Percentiles rank a stretch among this genome's conserved stretches.
phyloP scores from a whole-genome alignment of 2,113 vertebrate species.

The Microcebus griseorufus region DNA sequence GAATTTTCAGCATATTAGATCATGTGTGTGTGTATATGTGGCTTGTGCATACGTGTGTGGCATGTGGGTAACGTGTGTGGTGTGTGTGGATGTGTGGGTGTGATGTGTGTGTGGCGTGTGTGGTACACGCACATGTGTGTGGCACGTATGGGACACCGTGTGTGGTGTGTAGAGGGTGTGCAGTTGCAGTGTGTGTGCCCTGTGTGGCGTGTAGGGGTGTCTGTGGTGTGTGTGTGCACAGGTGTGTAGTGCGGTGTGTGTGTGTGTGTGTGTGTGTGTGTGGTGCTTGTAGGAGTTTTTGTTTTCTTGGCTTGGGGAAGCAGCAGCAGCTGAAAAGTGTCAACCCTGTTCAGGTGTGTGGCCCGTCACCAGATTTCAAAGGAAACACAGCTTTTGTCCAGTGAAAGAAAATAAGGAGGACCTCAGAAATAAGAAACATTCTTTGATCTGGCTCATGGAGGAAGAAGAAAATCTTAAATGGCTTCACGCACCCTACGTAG shows the following conservation, averaged over 20 bases:
- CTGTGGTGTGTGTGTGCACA: neutral
- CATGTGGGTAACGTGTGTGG: neutral
- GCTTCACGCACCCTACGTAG: conserved; percentile 10
- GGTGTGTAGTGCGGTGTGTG: neutral
- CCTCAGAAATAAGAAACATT: conserved; percentile 80
- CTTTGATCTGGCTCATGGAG: conserved; percentile 66
- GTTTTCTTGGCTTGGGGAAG: neutral
- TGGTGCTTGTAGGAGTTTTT: conserved; percentile 44
- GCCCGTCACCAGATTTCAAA: conserved; percentile 75
- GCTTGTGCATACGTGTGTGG: neutral
- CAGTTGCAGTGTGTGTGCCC: neutral
- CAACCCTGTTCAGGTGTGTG: conserved; percentile 79
- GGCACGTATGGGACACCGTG: neutral
- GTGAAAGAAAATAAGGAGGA: conserved; percentile 78
- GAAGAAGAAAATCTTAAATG: conserved; percentile 71
- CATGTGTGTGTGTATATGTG: too few species aligned
- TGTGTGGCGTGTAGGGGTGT: neutral
- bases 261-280: neutral
- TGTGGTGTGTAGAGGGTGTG: neutral
- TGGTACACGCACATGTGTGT: neutral
- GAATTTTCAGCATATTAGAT: neutral
- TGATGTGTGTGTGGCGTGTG: neutral
- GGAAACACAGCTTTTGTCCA: neutral
- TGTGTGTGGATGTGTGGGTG: neutral
- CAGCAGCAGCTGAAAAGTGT: conserved; percentile 79